A percentile compares a stretch with the other conserved stretches of the same genome.
phyloP scores from a whole-genome alignment of 2,797 vertebrate species.

The Bradypodion pumilum region DNA sequence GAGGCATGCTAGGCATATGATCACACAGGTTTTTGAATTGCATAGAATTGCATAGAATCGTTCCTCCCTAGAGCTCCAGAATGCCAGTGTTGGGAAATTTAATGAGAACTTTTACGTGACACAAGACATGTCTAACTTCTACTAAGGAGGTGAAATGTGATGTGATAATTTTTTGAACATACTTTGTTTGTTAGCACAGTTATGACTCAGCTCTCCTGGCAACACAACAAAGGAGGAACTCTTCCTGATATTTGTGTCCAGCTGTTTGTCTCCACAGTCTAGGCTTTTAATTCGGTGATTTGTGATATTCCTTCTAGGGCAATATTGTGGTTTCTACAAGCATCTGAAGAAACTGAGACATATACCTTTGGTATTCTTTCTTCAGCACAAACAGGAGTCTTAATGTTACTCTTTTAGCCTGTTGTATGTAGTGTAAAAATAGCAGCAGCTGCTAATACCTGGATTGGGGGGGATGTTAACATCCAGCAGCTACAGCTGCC shows the following conservation, averaged over 20 bases:
- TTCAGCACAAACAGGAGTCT: neutral
- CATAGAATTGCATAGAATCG: neutral
- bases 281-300: neutral
- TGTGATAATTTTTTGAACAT: conserved; percentile 27
- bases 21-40: neutral
- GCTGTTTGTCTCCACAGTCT: neutral
- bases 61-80: neutral
- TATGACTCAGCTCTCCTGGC: conserved; percentile 10
- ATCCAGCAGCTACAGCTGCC: too few relatives aligned
- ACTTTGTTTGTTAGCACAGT: conserved; percentile 8
- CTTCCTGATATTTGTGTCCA: neutral
- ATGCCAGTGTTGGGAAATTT: neutral
- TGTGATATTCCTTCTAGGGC: neutral
- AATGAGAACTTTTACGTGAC: neutral
- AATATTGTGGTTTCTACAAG: neutral
- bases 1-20: neutral
- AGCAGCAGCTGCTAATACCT: neutral
- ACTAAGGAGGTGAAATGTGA: conserved; percentile 12
- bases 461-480: too few relatives aligned
- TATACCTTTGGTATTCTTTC: conserved; percentile 13
- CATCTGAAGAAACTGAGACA: neutral
- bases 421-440: neutral
- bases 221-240: conserved; percentile 11
- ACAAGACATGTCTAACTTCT: neutral
- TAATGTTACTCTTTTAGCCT: conserved; percentile 25